These are phyloP conservation scores for Hippocampus kuda DNA, from an alignment of 2,797 vertebrate species.

Conservation along the genomic window DNA sequence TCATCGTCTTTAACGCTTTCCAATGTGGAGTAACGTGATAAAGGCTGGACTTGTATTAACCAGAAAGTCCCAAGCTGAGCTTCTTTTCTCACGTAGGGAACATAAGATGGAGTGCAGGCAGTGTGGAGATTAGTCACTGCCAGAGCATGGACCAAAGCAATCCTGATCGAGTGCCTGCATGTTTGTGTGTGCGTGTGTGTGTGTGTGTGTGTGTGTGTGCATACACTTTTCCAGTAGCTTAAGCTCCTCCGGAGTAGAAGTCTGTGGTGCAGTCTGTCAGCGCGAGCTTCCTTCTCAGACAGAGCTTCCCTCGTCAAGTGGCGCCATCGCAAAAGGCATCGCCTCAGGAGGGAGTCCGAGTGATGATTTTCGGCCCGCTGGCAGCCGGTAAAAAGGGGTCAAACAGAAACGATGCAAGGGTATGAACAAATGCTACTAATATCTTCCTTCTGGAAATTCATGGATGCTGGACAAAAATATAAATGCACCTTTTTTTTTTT, in stretches of 20 bases:
- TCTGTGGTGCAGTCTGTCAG: slow-evolving; percentile 62
- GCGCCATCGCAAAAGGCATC: slow-evolving; percentile 69
- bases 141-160: slow-evolving; percentile 6
- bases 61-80: background rate
- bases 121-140: slow-evolving; percentile 16
- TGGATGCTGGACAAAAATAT: background rate
- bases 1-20: background rate
- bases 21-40: background rate
- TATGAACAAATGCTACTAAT: slow-evolving; percentile 9
- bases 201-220: slow-evolving; percentile 22
- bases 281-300: slow-evolving; percentile 59
- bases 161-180: slow-evolving; percentile 3
- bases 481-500: too few relatives aligned
- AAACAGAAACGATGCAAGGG: slow-evolving; percentile 28
- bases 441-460: background rate
- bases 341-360: slow-evolving; percentile 61
- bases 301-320: slow-evolving; percentile 49
- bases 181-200: background rate
- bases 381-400: slow-evolving; percentile 30
- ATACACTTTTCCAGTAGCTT: slow-evolving; percentile 74
- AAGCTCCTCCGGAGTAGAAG: slow-evolving; percentile 67
- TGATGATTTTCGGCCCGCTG: slow-evolving; percentile 77
- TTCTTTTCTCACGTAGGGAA: slow-evolving; percentile 4
- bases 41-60: slow-evolving; percentile 3
- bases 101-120: slow-evolving; percentile 14